Conservation (phyloP, 2,113 vertebrate species). For the Megaptera novaeangliae region DNA sequence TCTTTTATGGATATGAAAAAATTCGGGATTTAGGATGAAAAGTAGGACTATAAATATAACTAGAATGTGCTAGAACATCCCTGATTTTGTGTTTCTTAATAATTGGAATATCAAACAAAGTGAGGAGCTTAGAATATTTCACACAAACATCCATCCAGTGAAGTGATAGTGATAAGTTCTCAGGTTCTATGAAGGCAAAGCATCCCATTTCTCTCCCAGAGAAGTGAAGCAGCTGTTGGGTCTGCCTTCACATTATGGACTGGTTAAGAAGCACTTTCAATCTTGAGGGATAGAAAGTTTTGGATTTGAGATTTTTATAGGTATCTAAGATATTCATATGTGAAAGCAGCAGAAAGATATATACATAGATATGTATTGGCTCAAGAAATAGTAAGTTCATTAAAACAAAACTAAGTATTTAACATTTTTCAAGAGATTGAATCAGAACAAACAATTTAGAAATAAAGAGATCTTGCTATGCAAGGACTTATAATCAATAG, state of each 20-base stretch:
- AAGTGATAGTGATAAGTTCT: neutral
- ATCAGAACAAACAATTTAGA: neutral
- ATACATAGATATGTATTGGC: neutral
- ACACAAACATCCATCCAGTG: fast-evolving
- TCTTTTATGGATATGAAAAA: neutral
- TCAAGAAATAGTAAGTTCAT: neutral
- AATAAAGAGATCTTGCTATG: neutral
- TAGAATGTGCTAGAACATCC: neutral
- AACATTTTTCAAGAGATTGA: neutral
- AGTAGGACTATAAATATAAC: neutral
- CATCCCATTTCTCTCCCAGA: neutral
- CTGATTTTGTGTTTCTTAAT: neutral
- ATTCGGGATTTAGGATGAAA: neutral
- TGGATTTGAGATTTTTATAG: neutral
- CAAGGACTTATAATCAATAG: neutral
- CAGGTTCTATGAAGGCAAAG: neutral
- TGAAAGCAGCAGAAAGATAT: neutral
- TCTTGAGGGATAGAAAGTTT: neutral
- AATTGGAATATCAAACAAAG: neutral
- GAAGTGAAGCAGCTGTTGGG: neutral
- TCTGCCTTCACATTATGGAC: neutral
- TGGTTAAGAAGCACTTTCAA: neutral
- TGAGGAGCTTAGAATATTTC: neutral
- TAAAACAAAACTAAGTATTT: neutral
- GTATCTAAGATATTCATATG: neutral